These are phyloP conservation scores for Bubo scandiacus DNA, from an alignment of 2,113 vertebrate species.

Conservation along the genomic window DNA sequence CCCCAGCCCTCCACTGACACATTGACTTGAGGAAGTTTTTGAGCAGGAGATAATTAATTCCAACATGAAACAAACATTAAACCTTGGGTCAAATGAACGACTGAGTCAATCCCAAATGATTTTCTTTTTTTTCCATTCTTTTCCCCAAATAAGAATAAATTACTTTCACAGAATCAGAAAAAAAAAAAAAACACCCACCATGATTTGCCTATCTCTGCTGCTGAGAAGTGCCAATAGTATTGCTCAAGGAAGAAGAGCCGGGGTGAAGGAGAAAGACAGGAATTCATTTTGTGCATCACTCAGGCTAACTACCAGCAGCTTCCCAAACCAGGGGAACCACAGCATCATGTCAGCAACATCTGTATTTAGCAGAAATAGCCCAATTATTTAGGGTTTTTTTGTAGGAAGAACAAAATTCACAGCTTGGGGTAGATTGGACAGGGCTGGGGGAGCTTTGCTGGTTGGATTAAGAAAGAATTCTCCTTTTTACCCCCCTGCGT, in stretches of 20 bases:
- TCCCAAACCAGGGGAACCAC: background rate
- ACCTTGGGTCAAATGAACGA: background rate
- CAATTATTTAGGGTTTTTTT: background rate
- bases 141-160: background rate
- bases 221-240: background rate
- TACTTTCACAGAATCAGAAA: background rate
- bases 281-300: background rate
- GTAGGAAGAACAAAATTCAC: no score
- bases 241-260: fast-evolving
- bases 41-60: background rate
- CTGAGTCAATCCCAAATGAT: background rate
- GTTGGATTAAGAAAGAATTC: background rate
- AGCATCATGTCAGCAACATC: fast-evolving
- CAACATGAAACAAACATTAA: background rate
- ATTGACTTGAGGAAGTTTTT: background rate
- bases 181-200: no score
- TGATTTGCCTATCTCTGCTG: background rate
- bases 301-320: background rate
- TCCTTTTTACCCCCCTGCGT: fast-evolving
- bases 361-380: background rate
- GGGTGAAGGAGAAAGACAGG: background rate
- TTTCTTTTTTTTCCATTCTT: background rate
- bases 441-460: background rate
- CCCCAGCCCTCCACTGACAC: background rate
- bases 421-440: background rate